A percentile compares a stretch with the other conserved stretches of the same genome.
These are phyloP conservation scores for Acanthisitta chloris DNA, from an alignment of 2,113 vertebrate genomes.

Conservation along the genomic window DNA sequence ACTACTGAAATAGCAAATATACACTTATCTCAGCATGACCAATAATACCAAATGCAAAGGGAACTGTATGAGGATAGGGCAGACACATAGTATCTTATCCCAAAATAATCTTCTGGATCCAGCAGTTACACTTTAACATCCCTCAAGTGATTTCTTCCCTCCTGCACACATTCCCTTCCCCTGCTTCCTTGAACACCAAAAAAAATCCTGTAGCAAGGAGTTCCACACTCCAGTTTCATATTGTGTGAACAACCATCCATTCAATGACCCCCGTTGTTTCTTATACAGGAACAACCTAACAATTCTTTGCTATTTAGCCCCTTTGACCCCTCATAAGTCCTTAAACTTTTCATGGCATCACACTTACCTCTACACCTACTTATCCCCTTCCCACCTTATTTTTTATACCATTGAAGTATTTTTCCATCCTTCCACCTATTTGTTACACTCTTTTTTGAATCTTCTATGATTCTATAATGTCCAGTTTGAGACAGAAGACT, in stretches of 20 bases:
- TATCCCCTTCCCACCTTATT: not conserved
- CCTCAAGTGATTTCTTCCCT: accelerated
- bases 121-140: not conserved
- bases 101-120: not conserved
- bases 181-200: too few species aligned
- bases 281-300: not conserved
- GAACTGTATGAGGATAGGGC: not conserved
- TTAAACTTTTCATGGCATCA: not conserved
- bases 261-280: not conserved
- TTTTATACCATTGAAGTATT: not conserved
- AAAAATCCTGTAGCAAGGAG: not conserved
- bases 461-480: not conserved
- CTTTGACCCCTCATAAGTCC: not conserved
- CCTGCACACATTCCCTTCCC: too few species aligned
- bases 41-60: not conserved
- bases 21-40: not conserved
- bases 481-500: not conserved
- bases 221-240: not conserved
- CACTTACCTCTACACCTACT: not conserved
- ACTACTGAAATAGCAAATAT: not conserved
- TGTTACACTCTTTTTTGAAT: not conserved
- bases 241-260: not conserved
- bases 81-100: not conserved
- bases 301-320: not conserved
- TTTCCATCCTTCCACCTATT: not conserved